These are phyloP conservation scores for Phrynocephalus vlangalii DNA, from an alignment of 2,797 vertebrate species.

Conservation along the genomic window DNA sequence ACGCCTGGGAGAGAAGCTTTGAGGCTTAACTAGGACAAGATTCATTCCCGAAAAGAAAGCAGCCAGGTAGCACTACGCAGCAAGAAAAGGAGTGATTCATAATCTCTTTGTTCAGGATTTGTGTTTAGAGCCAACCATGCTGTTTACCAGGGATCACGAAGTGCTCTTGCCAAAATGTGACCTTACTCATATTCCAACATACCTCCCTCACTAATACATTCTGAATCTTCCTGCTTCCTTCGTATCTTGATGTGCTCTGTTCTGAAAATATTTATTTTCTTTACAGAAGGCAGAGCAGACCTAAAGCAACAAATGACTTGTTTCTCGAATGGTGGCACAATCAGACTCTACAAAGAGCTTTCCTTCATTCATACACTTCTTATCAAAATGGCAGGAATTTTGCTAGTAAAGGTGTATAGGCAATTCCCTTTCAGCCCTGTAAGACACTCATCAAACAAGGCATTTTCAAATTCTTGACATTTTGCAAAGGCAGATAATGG, in stretches of 20 bases:
- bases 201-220: background rate
- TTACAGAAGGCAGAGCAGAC: background rate
- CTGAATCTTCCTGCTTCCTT: background rate
- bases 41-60: too few relatives aligned
- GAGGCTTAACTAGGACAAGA: too few relatives aligned
- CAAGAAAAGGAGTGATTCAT: too few relatives aligned
- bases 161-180: background rate
- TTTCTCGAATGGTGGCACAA: too few relatives aligned
- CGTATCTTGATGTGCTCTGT: background rate
- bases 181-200: background rate
- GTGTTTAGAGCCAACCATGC: background rate
- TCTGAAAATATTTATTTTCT: background rate
- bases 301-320: background rate
- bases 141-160: background rate
- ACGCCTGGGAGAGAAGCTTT: too few relatives aligned
- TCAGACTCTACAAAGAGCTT: background rate
- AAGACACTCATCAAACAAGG: slow-evolving; percentile 22
- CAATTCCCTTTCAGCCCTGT: slow-evolving; percentile 21
- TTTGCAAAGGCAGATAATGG: slow-evolving; percentile 35
- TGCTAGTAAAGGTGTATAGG: background rate
- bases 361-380: background rate
- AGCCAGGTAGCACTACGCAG: too few relatives aligned
- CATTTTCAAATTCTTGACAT: slow-evolving; percentile 17
- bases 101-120: too few relatives aligned
- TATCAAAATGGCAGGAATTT: slow-evolving; percentile 7